Evolutionary conservation across 2,113 vertebrate species (phyloP).

Genomic region (Bagarius yarrelli): DNA sequence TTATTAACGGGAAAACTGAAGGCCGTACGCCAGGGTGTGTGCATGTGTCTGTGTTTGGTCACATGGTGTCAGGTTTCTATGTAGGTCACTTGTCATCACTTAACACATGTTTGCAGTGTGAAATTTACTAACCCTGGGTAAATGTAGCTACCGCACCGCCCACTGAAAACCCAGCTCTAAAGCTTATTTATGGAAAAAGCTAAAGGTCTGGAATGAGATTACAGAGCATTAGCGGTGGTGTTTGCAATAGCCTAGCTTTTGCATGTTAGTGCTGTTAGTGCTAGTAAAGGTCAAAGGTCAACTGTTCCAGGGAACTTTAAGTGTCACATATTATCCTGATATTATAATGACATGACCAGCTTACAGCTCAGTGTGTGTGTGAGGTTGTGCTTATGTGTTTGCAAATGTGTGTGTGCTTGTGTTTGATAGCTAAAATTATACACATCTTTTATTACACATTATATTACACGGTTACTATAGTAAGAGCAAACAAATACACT

Average conservation of each 20-base stretch:
- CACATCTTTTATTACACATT: background rate
- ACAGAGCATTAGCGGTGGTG: background rate
- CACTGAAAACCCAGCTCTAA: background rate
- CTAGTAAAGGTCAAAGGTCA: constrained; percentile 12
- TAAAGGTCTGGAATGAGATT: background rate
- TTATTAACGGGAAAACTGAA: background rate
- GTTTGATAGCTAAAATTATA: background rate
- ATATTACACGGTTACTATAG: background rate
- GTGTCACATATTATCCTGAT: background rate
- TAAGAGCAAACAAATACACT: background rate
- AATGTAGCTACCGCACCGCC: background rate
- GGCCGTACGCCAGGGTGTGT: background rate
- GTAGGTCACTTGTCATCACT: background rate
- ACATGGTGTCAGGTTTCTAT: background rate
- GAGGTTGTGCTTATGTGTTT: background rate
- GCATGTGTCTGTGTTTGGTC: constrained; percentile 1
- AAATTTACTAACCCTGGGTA: background rate
- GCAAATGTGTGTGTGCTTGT: background rate
- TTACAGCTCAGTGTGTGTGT: background rate
- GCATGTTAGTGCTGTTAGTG: background rate
- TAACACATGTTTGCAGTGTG: background rate
- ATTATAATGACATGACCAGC: background rate
- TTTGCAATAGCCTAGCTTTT: background rate
- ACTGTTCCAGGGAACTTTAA: no score
- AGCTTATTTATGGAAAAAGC: background rate